phyloP scores from a whole-genome alignment of 2,888 invertebrate genomes.

The Pristionchus maxplancki region DNA sequence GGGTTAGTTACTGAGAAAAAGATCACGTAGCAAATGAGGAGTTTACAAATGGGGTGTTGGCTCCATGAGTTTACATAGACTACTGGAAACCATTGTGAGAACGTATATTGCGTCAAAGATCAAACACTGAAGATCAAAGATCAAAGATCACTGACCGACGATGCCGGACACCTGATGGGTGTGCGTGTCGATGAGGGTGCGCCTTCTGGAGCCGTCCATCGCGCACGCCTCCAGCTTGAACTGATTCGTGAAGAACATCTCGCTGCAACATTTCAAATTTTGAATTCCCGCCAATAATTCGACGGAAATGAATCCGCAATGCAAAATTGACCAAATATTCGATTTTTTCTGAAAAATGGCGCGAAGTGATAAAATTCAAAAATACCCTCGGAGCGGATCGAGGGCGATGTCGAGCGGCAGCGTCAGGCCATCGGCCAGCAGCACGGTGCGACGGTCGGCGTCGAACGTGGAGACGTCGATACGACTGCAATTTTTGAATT shows the following conservation, averaged over 20 bases:
- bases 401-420: slow-evolving; percentile 92
- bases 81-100: no score
- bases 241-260: slow-evolving; percentile 82
- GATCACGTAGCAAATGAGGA: no score
- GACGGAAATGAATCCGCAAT: not conserved
- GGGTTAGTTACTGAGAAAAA: no score
- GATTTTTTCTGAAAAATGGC: not conserved
- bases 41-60: no score
- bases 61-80: no score
- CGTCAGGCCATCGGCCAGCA: slow-evolving; percentile 91
- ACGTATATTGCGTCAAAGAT: no score
- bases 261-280: slow-evolving; percentile 74
- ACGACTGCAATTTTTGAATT: slow-evolving; percentile 88
- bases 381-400: slow-evolving; percentile 89
- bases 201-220: slow-evolving; percentile 92
- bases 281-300: not conserved
- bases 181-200: slow-evolving; percentile 90
- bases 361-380: not conserved
- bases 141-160: slow-evolving; percentile 80
- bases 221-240: slow-evolving; percentile 87
- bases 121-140: no score
- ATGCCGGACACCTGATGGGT: slow-evolving; percentile 95
- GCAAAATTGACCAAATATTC: not conserved
- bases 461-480: slow-evolving; percentile 93
- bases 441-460: slow-evolving; percentile 91